phyloP scores from a whole-genome alignment of 2,113 vertebrate genomes.

The Marmota flaviventris region DNA sequence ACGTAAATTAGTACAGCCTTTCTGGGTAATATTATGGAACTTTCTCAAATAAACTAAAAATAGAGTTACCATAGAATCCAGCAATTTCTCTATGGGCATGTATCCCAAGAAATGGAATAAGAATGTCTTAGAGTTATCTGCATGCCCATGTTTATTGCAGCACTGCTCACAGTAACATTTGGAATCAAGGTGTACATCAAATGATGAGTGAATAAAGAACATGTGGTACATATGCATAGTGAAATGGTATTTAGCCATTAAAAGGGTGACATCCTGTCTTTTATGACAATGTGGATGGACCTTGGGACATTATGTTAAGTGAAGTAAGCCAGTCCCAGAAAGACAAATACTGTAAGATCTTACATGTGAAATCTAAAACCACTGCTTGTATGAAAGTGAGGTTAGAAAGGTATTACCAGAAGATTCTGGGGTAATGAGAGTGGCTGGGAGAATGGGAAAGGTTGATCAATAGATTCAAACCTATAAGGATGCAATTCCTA shows the following conservation, averaged over 20 bases:
- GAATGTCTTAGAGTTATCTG: neutral
- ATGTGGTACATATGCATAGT: neutral
- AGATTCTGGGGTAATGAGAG: neutral
- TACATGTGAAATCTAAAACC: neutral
- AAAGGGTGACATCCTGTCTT: neutral
- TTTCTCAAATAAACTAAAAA: neutral
- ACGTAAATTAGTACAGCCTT: neutral
- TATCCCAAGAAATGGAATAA: neutral
- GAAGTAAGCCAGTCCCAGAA: neutral
- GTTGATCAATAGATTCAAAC: neutral
- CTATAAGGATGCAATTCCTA: too few relatives aligned
- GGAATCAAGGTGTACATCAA: neutral
- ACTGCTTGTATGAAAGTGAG: neutral
- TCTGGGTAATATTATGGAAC: neutral
- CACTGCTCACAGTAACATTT: neutral
- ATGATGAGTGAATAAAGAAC: neutral
- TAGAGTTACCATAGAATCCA: neutral
- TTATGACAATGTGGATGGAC: neutral
- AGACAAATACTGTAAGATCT: neutral
- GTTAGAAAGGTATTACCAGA: neutral
- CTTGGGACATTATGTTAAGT: neutral
- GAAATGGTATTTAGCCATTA: neutral
- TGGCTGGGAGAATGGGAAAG: neutral
- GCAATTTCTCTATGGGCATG: neutral
- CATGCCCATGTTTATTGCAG: neutral